Evolutionary conservation across 2,888 invertebrate species (phyloP).

Genomic region (Punctoribates punctum): DNA sequence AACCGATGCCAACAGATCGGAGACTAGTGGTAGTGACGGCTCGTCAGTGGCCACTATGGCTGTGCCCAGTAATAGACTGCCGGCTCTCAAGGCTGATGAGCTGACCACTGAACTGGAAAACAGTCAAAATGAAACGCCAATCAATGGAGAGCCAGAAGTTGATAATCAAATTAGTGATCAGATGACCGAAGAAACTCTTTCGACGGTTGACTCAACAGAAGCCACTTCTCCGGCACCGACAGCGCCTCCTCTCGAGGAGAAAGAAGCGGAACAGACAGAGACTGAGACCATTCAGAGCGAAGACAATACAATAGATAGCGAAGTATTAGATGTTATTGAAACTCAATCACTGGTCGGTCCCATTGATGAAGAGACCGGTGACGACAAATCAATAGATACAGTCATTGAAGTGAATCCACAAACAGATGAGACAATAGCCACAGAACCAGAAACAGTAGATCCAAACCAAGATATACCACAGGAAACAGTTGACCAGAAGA

Average conservation of each 20-base stretch:
- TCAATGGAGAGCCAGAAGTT: neutral
- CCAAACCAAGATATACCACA: too few species aligned
- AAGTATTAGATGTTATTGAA: too few species aligned
- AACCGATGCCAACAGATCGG: neutral
- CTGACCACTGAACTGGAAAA: neutral
- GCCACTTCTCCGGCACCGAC: too few species aligned
- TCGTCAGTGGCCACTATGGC: neutral
- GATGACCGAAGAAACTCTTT: too few species aligned
- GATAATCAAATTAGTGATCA: neutral
- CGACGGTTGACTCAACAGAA: too few species aligned
- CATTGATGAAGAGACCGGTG: neutral
- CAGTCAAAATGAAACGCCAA: neutral
- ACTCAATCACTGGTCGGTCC: neutral
- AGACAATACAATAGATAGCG: too few species aligned
- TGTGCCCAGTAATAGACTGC: slow-evolving; percentile 1
- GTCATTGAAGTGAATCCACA: neutral
- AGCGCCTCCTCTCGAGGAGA: too few species aligned
- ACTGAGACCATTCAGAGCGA: too few species aligned
- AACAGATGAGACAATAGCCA: too few species aligned
- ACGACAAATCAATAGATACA: neutral
- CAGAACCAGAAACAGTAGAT: too few species aligned
- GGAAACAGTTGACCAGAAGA: neutral
- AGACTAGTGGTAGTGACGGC: neutral
- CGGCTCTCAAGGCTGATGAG: slow-evolving; percentile 1
- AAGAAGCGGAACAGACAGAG: too few species aligned